phyloP scores from a whole-genome alignment of 2,797 vertebrate species.

The Tenualosa ilisha region DNA sequence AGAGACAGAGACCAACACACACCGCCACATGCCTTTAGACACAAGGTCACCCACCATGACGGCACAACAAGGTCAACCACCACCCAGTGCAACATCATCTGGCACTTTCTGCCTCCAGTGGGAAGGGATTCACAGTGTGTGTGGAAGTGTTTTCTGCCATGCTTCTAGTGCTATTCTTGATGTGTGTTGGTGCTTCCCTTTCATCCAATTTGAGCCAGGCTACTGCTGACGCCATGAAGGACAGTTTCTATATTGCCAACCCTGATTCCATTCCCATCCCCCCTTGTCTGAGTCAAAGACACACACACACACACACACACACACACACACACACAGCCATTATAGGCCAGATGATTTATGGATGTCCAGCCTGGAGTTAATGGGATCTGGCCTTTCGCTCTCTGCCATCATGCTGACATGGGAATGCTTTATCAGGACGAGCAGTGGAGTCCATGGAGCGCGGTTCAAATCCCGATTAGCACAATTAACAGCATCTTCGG shows the following conservation, averaged over 20 bases:
- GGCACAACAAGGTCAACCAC: not conserved
- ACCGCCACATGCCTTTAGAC: not conserved
- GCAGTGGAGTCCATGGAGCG: slow-evolving; percentile 25
- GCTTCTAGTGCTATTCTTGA: not conserved
- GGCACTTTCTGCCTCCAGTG: not conserved
- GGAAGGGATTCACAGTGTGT: not conserved
- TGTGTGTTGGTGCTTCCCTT: not conserved
- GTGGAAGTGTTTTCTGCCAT: not conserved
- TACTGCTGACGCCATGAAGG: not conserved
- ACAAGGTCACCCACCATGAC: not conserved
- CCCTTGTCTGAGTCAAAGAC: slow-evolving; percentile 22
- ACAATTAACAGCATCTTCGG: slow-evolving; percentile 32
- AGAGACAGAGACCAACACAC: not conserved
- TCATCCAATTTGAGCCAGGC: not conserved
- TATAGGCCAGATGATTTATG: slow-evolving; percentile 71
- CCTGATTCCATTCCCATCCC: not conserved
- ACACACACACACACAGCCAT: slow-evolving; percentile 47
- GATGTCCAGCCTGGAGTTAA: slow-evolving; percentile 65
- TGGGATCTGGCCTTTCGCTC: slow-evolving; percentile 66
- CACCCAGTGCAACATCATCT: not conserved
- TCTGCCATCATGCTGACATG: slow-evolving; percentile 57
- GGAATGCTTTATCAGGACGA: slow-evolving; percentile 56
- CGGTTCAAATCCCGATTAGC: slow-evolving; percentile 31
- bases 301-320: slow-evolving; percentile 30
- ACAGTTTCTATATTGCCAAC: not conserved